Base-by-base conservation (phyloP, 2,888 invertebrate species). In the Meiosimyza decipiens region DNA sequence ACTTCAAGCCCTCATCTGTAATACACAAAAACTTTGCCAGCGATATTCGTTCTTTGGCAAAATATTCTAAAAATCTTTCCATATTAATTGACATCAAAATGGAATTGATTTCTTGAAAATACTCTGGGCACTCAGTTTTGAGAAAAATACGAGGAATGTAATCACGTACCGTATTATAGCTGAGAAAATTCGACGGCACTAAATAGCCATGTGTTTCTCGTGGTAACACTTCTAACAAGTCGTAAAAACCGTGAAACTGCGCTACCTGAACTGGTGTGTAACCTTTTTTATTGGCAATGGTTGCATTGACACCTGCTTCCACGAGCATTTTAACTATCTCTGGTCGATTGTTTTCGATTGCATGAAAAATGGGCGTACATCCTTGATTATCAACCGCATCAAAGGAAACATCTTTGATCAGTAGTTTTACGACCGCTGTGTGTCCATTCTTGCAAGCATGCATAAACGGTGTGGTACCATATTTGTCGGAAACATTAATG, bases 391-490 rank as follows among this genome's bases (percentile, higher is more conserved):
- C 85, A 2, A 79, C 77, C 0, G 85, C 84, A 76, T 86, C 85
- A 49, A 85, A 80, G 18, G 83, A 84, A 0, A 82, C 84, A 1
- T 83, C 78, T 0, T 80, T 76, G 0, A 87, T 73, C 15, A 87
- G 59, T 0, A 82, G 74, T 1, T 80, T 79, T 3, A 86, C 83
- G 1, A 85, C 78, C 7, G 75, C 78, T 1, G 77, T 73, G 52
- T 81, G 80, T 0, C 87, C 87, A 22, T 80, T 81, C 66, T 81
- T 80, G 47, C 86, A 85, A 18, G 87, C 87, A 9, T 82, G 74
- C 85, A 87, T 87, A 68, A 87, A 82, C 0, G 87, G 83, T 3
- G 87, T 87, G 16, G 80, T 80, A 3, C 87, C 87, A 60, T 78
- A 84, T 68, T 83, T 85, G 70, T 87, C 83, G 0, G 86, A 81